These are phyloP conservation scores for Thera obeliscata DNA, from an alignment of 2,888 invertebrate species.

Conservation along the genomic window DNA sequence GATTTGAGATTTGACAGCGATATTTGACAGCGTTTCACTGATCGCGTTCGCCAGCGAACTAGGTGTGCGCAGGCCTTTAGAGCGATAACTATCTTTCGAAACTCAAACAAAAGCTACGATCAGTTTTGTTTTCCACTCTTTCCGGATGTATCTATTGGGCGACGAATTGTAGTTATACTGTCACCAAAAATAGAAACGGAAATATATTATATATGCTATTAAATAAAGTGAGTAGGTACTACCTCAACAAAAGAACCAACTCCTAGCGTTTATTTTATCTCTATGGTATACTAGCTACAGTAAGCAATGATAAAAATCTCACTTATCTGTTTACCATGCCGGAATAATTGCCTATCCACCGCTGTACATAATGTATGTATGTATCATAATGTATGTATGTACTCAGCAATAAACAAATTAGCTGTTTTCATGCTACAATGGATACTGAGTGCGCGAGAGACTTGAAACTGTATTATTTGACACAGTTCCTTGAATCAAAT, in stretches of 20 bases:
- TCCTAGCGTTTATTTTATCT: background rate
- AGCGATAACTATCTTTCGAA: too few species aligned
- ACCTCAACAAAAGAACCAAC: too few species aligned
- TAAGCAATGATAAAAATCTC: slow-evolving; percentile 43
- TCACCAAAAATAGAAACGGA: too few species aligned
- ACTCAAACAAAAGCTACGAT: slow-evolving; percentile 1
- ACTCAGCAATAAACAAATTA: slow-evolving; percentile 31
- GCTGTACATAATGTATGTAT: background rate
- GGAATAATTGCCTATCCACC: slow-evolving; percentile 49
- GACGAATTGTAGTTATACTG: slow-evolving; percentile 25
- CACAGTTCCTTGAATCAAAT: background rate
- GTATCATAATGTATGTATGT: slow-evolving; percentile 24
- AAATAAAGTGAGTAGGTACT: too few species aligned
- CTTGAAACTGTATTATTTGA: slow-evolving; percentile 4
- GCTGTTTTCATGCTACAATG: slow-evolving; percentile 32
- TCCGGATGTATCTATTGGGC: slow-evolving; percentile 52
- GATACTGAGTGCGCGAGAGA: slow-evolving; percentile 28
- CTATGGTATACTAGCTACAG: slow-evolving; percentile 14
- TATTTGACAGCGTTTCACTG: too few species aligned
- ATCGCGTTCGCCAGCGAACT: too few species aligned
- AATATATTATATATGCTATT: too few species aligned
- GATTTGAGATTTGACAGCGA: too few species aligned
- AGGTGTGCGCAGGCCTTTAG: too few species aligned
- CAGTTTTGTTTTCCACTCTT: slow-evolving; percentile 52
- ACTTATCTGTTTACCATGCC: slow-evolving; percentile 53